These are phyloP conservation scores for Drosophila borborema DNA, from an alignment of 2,888 invertebrate species.

Conservation along the genomic window DNA sequence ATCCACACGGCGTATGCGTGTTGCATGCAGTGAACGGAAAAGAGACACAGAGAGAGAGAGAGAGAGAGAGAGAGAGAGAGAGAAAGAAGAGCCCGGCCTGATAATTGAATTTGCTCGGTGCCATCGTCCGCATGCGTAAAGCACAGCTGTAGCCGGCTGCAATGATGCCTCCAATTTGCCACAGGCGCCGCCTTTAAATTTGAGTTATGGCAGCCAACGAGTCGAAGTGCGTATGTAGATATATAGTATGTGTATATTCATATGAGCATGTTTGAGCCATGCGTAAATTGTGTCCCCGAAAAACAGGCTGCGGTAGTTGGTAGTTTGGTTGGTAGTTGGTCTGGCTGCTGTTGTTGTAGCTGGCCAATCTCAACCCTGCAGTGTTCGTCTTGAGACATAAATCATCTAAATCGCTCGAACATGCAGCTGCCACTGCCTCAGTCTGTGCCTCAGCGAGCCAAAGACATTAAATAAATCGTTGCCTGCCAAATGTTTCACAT, in stretches of 20 bases:
- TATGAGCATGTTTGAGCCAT: conserved; percentile 2
- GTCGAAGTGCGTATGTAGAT: conserved; percentile 34
- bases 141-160: conserved; percentile 53
- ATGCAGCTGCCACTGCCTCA: conserved; percentile 74
- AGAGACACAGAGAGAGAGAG: too few relatives aligned
- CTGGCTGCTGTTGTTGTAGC: conserved; percentile 33
- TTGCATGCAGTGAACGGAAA: conserved; percentile 47
- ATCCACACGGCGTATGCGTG: conserved; percentile 73
- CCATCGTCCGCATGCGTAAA: conserved; percentile 59
- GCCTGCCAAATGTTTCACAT: conserved; percentile 84
- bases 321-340: conserved; percentile 37
- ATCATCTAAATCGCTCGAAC: conserved; percentile 85
- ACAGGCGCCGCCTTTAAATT: conserved; percentile 74
- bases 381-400: conserved; percentile 83
- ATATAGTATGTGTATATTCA: conserved; percentile 1
- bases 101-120: conserved; percentile 70
- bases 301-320: conserved; percentile 57
- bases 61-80: too few relatives aligned
- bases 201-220: conserved; percentile 64
- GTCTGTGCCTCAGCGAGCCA: conserved; percentile 35
- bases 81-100: conserved; percentile 33
- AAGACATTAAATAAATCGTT: conserved; percentile 85
- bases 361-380: conserved; percentile 81
- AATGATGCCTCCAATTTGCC: conserved; percentile 69
- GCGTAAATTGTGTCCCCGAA: conserved; percentile 73